phyloP scores from a whole-genome alignment of 2,797 vertebrate genomes.

The Leucoraja ocellata region DNA sequence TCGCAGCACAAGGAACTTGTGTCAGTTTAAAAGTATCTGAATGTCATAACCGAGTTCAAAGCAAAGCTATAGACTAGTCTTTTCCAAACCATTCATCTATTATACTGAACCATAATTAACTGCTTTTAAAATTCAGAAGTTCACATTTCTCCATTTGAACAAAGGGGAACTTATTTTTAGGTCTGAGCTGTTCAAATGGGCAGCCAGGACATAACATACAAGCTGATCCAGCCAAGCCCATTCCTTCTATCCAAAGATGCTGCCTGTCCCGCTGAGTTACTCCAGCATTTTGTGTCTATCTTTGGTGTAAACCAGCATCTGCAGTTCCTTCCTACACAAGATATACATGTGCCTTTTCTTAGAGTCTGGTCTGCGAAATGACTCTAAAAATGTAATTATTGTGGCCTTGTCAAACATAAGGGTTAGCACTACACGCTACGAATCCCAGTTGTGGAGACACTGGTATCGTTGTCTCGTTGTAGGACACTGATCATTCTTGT shows the following conservation, averaged over 20 bases:
- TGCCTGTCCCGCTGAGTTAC: too few species aligned
- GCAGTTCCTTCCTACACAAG: too few species aligned
- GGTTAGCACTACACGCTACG: too few species aligned
- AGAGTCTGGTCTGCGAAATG: background rate
- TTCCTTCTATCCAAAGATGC: too few species aligned
- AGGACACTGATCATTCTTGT: too few species aligned
- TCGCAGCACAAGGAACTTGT: background rate
- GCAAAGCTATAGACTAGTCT: background rate
- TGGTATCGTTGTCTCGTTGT: too few species aligned
- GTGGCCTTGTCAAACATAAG: too few species aligned
- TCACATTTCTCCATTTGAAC: background rate
- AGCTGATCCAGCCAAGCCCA: background rate
- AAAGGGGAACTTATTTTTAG: background rate
- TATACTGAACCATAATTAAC: background rate
- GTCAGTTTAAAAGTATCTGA: background rate
- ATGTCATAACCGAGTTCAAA: background rate
- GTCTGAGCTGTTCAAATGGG: background rate
- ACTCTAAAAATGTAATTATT: too few species aligned
- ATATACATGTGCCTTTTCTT: background rate
- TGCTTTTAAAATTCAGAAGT: background rate
- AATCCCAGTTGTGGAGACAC: too few species aligned
- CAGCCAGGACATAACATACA: background rate
- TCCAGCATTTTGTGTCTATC: too few species aligned
- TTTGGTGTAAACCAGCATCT: too few species aligned
- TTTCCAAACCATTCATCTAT: background rate